Conservation (phyloP, 2,113 vertebrate genomes). For the Cariama cristata region DNA sequence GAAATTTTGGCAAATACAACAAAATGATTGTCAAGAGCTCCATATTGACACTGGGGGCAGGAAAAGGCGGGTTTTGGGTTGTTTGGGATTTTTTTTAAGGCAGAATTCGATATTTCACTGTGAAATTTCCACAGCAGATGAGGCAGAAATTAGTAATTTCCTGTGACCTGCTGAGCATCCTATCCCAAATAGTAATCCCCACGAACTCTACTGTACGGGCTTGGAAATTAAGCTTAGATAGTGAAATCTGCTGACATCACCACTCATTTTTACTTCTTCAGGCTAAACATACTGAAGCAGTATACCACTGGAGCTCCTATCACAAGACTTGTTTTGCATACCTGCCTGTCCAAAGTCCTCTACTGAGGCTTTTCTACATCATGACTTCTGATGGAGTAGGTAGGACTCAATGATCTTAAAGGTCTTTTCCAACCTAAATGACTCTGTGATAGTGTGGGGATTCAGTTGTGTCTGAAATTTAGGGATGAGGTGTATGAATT, state of each 20-base stretch:
- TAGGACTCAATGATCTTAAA: neutral
- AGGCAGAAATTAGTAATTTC: neutral
- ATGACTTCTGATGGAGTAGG: neutral
- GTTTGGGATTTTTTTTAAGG: neutral
- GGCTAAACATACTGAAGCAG: neutral
- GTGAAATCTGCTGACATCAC: neutral
- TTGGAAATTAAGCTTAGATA: neutral
- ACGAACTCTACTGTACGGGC: neutral
- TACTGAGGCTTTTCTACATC: neutral
- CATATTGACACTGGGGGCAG: rapidly evolving
- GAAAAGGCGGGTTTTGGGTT: neutral
- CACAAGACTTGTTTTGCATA: neutral
- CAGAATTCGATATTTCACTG: neutral
- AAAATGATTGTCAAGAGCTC: neutral
- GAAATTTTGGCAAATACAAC: neutral
- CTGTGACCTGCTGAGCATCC: neutral
- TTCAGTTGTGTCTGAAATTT: neutral
- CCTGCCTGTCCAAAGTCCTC: neutral
- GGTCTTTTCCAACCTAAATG: neutral
- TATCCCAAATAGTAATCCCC: neutral
- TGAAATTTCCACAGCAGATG: neutral
- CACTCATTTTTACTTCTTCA: neutral
- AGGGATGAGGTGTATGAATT: neutral
- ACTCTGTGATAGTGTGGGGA: neutral
- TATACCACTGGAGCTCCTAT: neutral